These are phyloP conservation scores for Eira barbara DNA, from an alignment of 2,113 vertebrate genomes.

Conservation along the genomic window DNA sequence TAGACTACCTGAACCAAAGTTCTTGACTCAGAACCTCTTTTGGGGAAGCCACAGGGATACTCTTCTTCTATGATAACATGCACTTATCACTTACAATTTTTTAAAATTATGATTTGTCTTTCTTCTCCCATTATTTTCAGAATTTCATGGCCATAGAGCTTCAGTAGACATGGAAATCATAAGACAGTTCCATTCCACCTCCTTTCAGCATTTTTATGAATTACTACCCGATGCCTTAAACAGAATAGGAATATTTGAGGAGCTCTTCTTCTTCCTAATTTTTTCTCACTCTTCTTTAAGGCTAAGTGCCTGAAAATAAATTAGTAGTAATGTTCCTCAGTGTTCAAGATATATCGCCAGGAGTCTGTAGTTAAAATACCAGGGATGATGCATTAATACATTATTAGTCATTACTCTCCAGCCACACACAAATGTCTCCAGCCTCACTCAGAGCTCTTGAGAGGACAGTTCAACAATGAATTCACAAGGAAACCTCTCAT, in stretches of 20 bases:
- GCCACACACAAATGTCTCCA: background rate
- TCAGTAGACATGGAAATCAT: background rate
- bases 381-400: background rate
- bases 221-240: background rate
- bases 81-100: background rate
- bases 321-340: background rate
- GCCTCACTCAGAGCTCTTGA: background rate
- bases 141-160: background rate
- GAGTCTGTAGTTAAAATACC: background rate
- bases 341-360: background rate
- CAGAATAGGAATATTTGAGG: background rate
- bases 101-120: background rate
- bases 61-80: background rate
- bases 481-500: background rate
- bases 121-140: background rate
- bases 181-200: background rate
- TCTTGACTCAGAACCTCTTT: background rate
- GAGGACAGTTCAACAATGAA: background rate
- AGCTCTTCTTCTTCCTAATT: background rate
- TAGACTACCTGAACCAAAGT: background rate
- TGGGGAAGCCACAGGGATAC: background rate
- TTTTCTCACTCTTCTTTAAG: background rate
- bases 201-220: background rate
- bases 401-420: background rate
- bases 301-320: background rate